A percentile compares a stretch with the other conserved stretches of the same genome.
These are phyloP conservation scores for Pollimyrus isidori DNA, from an alignment of 2,113 vertebrate genomes.

Conservation along the genomic window DNA sequence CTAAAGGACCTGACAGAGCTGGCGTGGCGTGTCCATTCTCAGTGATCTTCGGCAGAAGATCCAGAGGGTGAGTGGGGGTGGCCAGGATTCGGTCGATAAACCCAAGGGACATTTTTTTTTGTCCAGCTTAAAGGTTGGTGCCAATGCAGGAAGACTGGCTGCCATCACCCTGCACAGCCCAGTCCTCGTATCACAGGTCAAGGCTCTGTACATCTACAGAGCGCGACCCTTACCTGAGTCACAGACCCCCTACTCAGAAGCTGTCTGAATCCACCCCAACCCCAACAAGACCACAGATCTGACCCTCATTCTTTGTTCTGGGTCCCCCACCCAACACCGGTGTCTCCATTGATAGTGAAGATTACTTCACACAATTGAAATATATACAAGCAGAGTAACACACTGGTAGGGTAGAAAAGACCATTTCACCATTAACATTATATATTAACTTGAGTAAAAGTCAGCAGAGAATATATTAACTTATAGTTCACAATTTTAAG, in stretches of 20 bases:
- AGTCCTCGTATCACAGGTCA: neutral
- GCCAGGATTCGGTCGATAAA: neutral
- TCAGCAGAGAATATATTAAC: neutral
- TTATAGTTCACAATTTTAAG: neutral
- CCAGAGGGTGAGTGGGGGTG: neutral
- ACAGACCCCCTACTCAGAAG: neutral
- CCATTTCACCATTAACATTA: neutral
- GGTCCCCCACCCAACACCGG: neutral
- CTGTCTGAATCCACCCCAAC: neutral
- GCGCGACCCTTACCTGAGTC: neutral
- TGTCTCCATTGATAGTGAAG: neutral
- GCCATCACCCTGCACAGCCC: neutral
- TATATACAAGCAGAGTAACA: neutral
- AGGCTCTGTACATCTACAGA: neutral
- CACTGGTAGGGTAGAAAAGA: neutral
- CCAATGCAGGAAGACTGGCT: neutral
- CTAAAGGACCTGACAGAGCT: neutral
- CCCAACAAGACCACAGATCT: neutral
- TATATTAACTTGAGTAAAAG: neutral
- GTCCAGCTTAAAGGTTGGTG: neutral
- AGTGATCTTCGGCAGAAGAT: neutral
- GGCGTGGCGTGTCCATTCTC: neutral
- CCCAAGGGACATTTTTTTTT: neutral
- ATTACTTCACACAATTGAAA: neutral
- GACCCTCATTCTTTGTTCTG: neutral